phyloP scores from a whole-genome alignment of 2,113 vertebrate species.

The Panurus biarmicus region DNA sequence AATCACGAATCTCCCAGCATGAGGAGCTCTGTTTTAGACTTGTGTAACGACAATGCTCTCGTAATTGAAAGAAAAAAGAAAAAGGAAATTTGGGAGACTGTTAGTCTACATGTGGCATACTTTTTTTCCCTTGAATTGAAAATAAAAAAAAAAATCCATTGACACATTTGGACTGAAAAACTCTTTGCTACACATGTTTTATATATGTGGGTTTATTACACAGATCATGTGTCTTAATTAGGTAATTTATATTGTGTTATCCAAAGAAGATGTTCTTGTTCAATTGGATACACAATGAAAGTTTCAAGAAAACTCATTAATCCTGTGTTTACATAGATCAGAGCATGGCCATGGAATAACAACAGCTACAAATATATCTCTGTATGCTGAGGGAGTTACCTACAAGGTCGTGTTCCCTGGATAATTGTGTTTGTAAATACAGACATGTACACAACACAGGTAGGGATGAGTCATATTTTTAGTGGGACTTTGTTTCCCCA shows the following conservation, averaged over 20 bases:
- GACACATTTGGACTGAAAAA: slow-evolving; percentile 23
- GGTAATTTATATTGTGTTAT: slow-evolving; percentile 53
- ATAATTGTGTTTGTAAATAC: not conserved
- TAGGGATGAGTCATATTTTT: not conserved
- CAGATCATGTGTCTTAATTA: slow-evolving; percentile 47
- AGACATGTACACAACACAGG: rapidly evolving
- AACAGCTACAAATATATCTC: not conserved
- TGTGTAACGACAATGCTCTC: not conserved
- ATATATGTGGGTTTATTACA: slow-evolving; percentile 53
- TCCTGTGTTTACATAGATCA: slow-evolving; percentile 4
- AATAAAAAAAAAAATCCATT: not conserved
- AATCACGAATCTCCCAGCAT: not conserved
- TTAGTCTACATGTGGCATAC: slow-evolving; percentile 8
- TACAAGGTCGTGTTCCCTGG: not conserved
- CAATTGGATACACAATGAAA: slow-evolving; percentile 15
- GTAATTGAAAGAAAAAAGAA: slow-evolving; percentile 9
- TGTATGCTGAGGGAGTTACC: not conserved
- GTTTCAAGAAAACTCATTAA: slow-evolving; percentile 17
- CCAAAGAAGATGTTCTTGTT: slow-evolving; percentile 44
- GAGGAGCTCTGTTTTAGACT: not conserved
- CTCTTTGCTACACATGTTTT: slow-evolving; percentile 43
- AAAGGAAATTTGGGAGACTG: slow-evolving; percentile 31
- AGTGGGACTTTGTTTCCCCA: not conserved
- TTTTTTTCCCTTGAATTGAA: not conserved
- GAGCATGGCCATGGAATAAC: not conserved